Evolutionary conservation across 1,140 invertebrate genomes (phyloP), one percentile per base, ranked within the genome.

Genomic region (Listronotus bonariensis): DNA sequence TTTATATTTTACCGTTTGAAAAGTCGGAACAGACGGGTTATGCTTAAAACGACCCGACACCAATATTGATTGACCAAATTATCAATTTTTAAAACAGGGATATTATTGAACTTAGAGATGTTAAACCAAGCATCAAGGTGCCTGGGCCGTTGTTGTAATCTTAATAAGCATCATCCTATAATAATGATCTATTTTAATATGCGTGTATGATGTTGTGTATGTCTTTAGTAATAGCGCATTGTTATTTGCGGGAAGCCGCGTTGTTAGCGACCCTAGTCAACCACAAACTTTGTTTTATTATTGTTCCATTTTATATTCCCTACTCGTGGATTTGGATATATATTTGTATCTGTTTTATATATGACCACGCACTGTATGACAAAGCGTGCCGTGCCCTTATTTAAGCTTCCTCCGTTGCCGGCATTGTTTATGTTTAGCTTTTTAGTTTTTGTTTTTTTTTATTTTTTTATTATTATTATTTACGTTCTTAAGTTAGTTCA

Each of bases 221-320:
- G 76, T 77, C 74, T 71, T 76, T 72, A 67, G 61, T 68, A 62
- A 74, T 76, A 76, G 74, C 68, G 73, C 75, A 73, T 77, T 76
- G 76, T 77, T 77, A 73, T 77, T 76, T 73, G 75, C 75, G 76
- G 76, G 70, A 72, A 75, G 73, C 75, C 76, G 76, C 75, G 76
- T 77, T 77, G 76, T 77, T 77, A 77, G 75, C 74, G 74, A 77
- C 76, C 76, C 76, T 77, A 77, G 76, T 77, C 76, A 77, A 69
- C 72, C 70, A 73, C 68, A 69, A 72, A 74, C 71, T 67, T 61
- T 70, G 68, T 70, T 73, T 71, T 64, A 54, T 67, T 69, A 65
- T 71, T 67, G 60, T 68, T 68, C 54, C 55, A 49, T 58, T 54
- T 60, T 59, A 55, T 70, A 46, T 48, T 55, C 51, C 55, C 68